These are phyloP conservation scores for Nematolebias whitei DNA, from an alignment of 2,113 vertebrate species.

Conservation along the genomic window DNA sequence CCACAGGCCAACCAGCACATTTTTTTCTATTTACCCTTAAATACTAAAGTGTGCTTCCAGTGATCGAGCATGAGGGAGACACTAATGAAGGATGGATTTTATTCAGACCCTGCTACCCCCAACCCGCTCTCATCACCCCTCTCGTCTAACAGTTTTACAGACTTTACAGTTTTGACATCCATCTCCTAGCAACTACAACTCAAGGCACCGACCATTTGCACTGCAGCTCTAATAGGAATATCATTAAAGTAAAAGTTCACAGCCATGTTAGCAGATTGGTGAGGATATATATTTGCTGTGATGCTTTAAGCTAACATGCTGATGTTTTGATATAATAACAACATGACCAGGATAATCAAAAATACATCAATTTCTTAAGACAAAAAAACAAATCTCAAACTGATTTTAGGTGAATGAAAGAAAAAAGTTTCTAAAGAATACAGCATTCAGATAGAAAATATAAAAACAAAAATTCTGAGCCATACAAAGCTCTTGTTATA, in stretches of 20 bases:
- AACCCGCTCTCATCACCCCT: background rate
- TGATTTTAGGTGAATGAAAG: too few species aligned
- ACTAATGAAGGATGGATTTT: slow-evolving; percentile 57
- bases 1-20: slow-evolving; percentile 56
- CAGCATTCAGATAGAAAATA: too few species aligned
- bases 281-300: background rate
- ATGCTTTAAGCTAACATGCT: background rate
- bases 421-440: too few species aligned
- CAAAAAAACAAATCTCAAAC: too few species aligned
- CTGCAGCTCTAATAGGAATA: slow-evolving; percentile 13
- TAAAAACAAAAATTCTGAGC: too few species aligned
- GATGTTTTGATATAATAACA: background rate
- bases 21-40: slow-evolving; percentile 72
- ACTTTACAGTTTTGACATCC: slow-evolving; percentile 15
- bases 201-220: background rate
- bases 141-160: slow-evolving; percentile 6
- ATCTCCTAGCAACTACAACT: slow-evolving; percentile 59
- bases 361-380: background rate
- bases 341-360: background rate
- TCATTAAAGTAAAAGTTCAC: background rate
- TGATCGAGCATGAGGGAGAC: slow-evolving; percentile 35
- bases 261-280: background rate
- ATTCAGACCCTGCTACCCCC: slow-evolving; percentile 17
- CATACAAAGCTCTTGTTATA: too few species aligned
- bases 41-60: slow-evolving; percentile 54